These are phyloP conservation scores for Gallinago solitaria DNA, from an alignment of 2,797 vertebrate genomes.

Conservation along the genomic window DNA sequence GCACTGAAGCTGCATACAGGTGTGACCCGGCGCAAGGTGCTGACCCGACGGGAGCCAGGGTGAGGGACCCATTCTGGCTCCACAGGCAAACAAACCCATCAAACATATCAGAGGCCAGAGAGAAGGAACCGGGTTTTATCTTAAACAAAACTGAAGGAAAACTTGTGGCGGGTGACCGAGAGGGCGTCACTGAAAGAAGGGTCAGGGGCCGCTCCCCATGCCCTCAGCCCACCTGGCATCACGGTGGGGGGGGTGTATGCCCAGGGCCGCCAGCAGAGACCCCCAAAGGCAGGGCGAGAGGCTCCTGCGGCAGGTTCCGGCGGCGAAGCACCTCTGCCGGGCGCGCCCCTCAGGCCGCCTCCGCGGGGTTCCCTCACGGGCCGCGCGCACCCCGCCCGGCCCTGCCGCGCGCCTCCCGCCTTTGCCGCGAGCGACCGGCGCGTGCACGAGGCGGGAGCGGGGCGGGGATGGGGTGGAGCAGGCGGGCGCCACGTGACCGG, in stretches of 20 bases:
- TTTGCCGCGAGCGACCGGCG: background rate
- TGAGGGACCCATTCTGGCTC: fast-evolving
- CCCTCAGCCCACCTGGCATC: background rate
- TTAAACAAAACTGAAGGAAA: background rate
- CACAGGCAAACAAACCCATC: background rate
- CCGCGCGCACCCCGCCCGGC: fast-evolving
- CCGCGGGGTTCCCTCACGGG: background rate
- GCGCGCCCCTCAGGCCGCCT: background rate
- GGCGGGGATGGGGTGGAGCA: fast-evolving
- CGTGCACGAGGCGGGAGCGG: background rate
- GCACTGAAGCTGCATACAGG: fast-evolving
- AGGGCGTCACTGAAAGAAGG: too few species aligned
- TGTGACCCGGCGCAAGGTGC: fast-evolving
- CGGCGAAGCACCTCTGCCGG: fast-evolving
- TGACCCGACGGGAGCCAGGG: fast-evolving
- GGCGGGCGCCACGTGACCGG: background rate
- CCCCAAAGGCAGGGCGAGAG: background rate
- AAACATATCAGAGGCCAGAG: background rate
- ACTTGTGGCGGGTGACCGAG: fast-evolving
- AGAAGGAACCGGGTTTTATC: background rate
- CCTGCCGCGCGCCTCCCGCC: background rate
- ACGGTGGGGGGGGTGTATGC: fast-evolving
- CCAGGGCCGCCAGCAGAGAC: background rate
- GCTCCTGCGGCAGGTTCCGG: background rate
- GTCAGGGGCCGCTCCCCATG: fast-evolving